Evolutionary conservation across 92 coral and sea anemone genomes (phyloP).

Genomic region (Virgularia gustaviana): DNA sequence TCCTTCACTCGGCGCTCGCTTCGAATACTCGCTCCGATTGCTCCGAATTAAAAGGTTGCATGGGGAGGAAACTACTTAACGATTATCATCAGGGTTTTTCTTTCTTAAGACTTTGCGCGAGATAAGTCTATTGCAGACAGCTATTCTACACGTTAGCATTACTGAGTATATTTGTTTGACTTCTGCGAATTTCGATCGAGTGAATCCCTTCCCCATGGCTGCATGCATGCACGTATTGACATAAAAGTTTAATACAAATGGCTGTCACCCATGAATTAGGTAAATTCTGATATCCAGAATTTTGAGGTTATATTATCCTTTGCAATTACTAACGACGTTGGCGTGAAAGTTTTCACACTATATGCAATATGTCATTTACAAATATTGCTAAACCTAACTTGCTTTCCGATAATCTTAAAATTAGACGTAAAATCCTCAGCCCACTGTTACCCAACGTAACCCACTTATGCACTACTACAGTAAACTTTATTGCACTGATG

Average conservation of each 20-base stretch:
- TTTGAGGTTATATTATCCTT: background rate
- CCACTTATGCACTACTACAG: background rate
- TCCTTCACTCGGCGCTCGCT: too few species aligned
- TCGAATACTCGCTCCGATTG: too few species aligned
- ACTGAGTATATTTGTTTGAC: conserved; percentile 1
- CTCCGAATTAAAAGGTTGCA: too few species aligned
- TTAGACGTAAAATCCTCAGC: background rate
- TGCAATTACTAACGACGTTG: background rate
- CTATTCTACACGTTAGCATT: background rate
- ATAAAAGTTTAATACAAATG: background rate
- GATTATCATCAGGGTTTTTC: too few species aligned
- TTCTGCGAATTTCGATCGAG: background rate
- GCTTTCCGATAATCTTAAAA: background rate
- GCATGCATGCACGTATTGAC: background rate
- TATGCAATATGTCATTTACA: background rate
- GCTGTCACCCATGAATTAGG: background rate
- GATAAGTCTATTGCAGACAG: background rate
- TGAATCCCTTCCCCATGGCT: background rate
- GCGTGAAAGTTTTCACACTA: too few species aligned
- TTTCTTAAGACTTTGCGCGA: conserved; percentile 1
- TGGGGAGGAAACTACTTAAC: too few species aligned
- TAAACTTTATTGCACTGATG: background rate
- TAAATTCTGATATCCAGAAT: background rate
- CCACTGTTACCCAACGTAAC: background rate
- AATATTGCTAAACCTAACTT: background rate